These are phyloP conservation scores for Apis mellifera DNA, from an alignment of 1,140 invertebrate species.

Conservation along the genomic window Amel_HAv3.1 CM009938.2:4755001-4755500, in stretches of 20 bases:
- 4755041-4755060: background rate
- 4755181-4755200: conserved; percentile 13
- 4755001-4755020: background rate
- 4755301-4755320: background rate
- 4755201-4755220: background rate
- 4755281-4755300: too few species aligned
- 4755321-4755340: conserved; percentile 18
- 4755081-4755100: background rate
- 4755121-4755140: conserved; percentile 37
- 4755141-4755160: conserved; percentile 4
- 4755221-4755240: conserved; percentile 21
- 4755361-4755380: conserved; percentile 3
- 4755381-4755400: conserved; percentile 4
- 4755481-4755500: background rate
- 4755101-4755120: conserved; percentile 18
- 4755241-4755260: background rate
- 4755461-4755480: background rate
- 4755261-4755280: background rate
- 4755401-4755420: conserved; percentile 28
- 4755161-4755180: too few species aligned
- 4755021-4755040: conserved; percentile 2
- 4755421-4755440: conserved; percentile 24
- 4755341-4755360: conserved; percentile 21
- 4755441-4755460: background rate
- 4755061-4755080: conserved; percentile 15